Base-by-base conservation (phyloP, 2,888 invertebrate genomes). In the Pseudococcus viburni region DNA sequence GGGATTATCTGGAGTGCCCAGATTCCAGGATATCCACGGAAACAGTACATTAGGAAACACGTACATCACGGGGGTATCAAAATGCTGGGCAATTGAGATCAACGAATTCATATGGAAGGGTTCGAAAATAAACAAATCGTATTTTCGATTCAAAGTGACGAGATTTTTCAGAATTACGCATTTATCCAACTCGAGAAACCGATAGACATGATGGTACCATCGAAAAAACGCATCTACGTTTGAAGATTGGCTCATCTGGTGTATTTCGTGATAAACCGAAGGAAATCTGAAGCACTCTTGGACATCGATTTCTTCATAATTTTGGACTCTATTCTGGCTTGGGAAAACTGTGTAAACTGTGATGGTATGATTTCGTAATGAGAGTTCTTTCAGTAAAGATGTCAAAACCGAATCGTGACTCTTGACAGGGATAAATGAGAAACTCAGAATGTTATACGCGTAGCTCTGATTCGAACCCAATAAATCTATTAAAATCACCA, bases 371-470 rank as follows among this genome's bases (percentile, higher is more conserved):
- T 80, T 83, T 80, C 84, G 48, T 17, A 17, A 11, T 48, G 77
- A n/a, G 1, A 88, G 55, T 22, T 84, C 88, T 7, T 48, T 55
- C 19, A 88, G 22, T 19, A 88, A 42, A 51, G 88, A 17, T 42
- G 80, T 80, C 19, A 88, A 26, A 22, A 83, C 80, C 8, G 17
- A 51, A 33, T 88, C 51, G n/a, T 88, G 88, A 8, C 89, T 89
- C 88, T 85, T 68, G 12, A 89, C 89, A 1, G 90, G 90, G 46
- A 90, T 86, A 12, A 90, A 90, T 42, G 89, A 89, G 22, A 90
- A 46, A 12, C 89, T 89, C 15, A 90, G 87, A 19, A 90, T 90
- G 11, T 84, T 84, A 22, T 84, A 84, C 9, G 84, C 22, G 22
- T 19, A 15, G 15, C 48, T 51, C 15, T 0, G 11, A 51, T 51